Evolutionary conservation across 1,140 invertebrate genomes (phyloP).

Genomic region (Papilio polytes): DNA sequence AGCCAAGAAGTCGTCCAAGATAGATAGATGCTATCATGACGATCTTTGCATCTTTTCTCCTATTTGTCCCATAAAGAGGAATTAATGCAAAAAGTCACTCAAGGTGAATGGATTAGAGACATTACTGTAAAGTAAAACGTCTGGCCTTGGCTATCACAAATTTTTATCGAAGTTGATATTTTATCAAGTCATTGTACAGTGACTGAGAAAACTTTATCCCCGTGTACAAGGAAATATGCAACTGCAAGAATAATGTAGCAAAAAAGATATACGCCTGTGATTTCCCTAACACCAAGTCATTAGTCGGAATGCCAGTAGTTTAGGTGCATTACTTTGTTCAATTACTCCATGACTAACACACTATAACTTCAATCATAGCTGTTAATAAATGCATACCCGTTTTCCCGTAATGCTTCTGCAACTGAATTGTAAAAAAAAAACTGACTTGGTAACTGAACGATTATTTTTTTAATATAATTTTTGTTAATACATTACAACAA

Average conservation of each 20-base stretch:
- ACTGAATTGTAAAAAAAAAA: not conserved
- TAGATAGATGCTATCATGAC: no score
- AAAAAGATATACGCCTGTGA: not conserved
- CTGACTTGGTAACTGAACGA: not conserved
- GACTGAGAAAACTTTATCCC: slow-evolving; percentile 2
- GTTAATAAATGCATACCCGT: not conserved
- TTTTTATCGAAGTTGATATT: not conserved
- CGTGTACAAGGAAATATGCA: slow-evolving; percentile 8
- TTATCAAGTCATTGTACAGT: not conserved
- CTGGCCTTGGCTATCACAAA: not conserved
- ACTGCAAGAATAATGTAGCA: slow-evolving; percentile 3
- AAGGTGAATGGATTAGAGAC: not conserved
- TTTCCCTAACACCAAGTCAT: slow-evolving; percentile 30
- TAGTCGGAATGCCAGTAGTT: slow-evolving; percentile 6
- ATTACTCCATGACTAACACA: slow-evolving; percentile 10
- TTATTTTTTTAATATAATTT: not conserved
- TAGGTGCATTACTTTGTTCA: slow-evolving; percentile 7
- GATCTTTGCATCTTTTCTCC: no score
- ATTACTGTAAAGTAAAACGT: not conserved
- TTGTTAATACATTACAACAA: not conserved
- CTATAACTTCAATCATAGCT: not conserved
- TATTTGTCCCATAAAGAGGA: not conserved
- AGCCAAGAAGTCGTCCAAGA: no score
- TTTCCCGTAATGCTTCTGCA: not conserved
- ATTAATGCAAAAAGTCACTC: not conserved